phyloP scores from a whole-genome alignment of 2,888 invertebrate species.

The Nasonia oneida region DNA sequence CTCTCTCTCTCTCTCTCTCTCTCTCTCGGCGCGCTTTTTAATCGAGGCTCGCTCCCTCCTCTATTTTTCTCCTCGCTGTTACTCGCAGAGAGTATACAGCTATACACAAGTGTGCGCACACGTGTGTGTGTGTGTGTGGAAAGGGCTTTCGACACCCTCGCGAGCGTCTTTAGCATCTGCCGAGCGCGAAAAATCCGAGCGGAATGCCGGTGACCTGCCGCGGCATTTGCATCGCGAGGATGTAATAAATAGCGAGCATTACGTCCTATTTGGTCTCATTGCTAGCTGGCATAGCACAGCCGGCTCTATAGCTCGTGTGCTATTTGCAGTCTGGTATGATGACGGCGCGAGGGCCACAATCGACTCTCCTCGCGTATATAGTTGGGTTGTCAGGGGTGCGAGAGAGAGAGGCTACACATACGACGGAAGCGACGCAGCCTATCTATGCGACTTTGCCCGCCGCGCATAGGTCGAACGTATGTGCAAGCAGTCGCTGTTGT shows the following conservation, averaged over 20 bases:
- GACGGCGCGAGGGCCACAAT: slow-evolving; percentile 24
- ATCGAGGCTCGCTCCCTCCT: slow-evolving; percentile 16
- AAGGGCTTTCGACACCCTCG: slow-evolving; percentile 28
- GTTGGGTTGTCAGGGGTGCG: background rate
- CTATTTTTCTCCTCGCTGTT: slow-evolving; percentile 13
- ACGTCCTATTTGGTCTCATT: slow-evolving; percentile 74
- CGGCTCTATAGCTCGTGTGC: slow-evolving; percentile 65
- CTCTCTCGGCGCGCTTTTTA: slow-evolving; percentile 43
- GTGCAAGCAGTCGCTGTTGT: background rate
- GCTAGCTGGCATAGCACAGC: slow-evolving; percentile 72
- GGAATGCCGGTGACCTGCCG: slow-evolving; percentile 73
- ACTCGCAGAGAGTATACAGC: background rate
- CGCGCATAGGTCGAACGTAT: background rate
- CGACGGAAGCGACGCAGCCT: slow-evolving; percentile 3
- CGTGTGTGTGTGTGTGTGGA: background rate
- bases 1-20: background rate
- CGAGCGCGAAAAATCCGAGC: slow-evolving; percentile 69
- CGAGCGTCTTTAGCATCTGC: slow-evolving; percentile 30
- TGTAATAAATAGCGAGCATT: slow-evolving; percentile 75
- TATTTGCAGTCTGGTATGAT: slow-evolving; percentile 72
- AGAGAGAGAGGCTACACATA: background rate
- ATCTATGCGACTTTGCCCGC: background rate
- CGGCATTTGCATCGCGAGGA: slow-evolving; percentile 74
- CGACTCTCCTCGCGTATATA: background rate
- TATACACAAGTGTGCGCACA: background rate